Conservation (phyloP, 2,113 vertebrate genomes). For the Nyctereutes procyonoides region DNA sequence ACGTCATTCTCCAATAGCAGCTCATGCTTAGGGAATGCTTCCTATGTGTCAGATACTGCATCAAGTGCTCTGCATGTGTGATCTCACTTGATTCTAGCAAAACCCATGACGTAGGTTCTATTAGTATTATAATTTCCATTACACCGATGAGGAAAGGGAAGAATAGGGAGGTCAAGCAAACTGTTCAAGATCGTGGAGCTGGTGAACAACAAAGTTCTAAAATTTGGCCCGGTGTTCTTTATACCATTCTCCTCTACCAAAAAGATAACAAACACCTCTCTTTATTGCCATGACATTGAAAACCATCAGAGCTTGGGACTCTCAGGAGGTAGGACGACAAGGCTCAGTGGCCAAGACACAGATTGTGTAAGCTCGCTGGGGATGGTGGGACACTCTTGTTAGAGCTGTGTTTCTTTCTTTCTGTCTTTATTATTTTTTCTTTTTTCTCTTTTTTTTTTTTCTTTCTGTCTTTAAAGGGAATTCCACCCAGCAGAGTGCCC, state of each 20-base stretch:
- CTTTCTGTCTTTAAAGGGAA: neutral
- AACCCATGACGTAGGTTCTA: neutral
- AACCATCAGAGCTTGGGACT: neutral
- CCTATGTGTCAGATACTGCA: accelerated
- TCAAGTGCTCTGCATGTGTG: accelerated
- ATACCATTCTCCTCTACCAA: neutral
- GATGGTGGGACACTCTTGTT: neutral
- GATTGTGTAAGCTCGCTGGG: accelerated
- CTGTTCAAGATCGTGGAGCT: neutral
- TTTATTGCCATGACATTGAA: neutral
- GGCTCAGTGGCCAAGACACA: accelerated
- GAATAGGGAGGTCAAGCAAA: neutral
- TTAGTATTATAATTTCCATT: neutral
- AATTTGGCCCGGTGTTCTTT: too few relatives aligned
- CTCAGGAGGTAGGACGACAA: neutral
- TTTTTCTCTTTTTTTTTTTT: neutral
- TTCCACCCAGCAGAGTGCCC: neutral
- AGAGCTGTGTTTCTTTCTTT: neutral
- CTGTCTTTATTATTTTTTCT: too few relatives aligned
- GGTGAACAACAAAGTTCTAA: neutral
- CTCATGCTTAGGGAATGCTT: accelerated
- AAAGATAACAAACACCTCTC: neutral
- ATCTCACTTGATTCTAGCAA: neutral
- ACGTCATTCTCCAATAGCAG: neutral
- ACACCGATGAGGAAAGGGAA: neutral